Evolutionary conservation across 2,113 vertebrate genomes (phyloP).

Genomic region (Platysteira castanea): DNA sequence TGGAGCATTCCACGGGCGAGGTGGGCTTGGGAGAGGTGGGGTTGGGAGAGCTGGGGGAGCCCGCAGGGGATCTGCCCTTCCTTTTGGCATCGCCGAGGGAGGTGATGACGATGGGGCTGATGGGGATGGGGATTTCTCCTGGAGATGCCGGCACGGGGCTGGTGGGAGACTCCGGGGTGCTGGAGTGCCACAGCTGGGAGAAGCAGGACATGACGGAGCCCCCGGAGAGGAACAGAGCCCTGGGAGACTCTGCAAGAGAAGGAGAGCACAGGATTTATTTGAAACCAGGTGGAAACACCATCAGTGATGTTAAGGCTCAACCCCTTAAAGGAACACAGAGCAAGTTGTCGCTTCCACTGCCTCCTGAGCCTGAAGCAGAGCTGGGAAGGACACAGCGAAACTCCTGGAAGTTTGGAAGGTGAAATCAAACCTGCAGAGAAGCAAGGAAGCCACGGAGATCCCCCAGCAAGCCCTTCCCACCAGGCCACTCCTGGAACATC

Average conservation of each 20-base stretch:
- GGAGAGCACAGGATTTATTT: neutral
- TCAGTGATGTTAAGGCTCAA: neutral
- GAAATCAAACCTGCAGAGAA: neutral
- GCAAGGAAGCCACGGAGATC: neutral
- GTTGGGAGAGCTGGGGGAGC: neutral
- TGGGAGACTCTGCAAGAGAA: conserved; percentile 1
- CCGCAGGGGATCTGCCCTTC: neutral
- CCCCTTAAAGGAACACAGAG: neutral
- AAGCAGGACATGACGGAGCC: conserved; percentile 59
- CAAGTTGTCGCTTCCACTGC: neutral
- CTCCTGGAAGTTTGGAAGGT: neutral
- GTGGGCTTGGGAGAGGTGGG: conserved; percentile 13
- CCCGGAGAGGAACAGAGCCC: neutral
- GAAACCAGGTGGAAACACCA: neutral
- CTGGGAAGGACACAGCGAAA: neutral
- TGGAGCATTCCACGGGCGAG: conserved; percentile 85
- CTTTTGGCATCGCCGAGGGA: neutral
- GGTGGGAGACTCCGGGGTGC: neutral
- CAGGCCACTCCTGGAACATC: neutral
- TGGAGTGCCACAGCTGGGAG: conserved; percentile 57
- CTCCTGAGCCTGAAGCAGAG: neutral
- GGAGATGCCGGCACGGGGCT: neutral
- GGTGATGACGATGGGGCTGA: conserved; percentile 22
- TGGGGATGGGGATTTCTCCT: conserved; percentile 9
- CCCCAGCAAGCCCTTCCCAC: neutral